phyloP scores from a whole-genome alignment of 2,797 vertebrate species.

The Ciconia nigra region DNA sequence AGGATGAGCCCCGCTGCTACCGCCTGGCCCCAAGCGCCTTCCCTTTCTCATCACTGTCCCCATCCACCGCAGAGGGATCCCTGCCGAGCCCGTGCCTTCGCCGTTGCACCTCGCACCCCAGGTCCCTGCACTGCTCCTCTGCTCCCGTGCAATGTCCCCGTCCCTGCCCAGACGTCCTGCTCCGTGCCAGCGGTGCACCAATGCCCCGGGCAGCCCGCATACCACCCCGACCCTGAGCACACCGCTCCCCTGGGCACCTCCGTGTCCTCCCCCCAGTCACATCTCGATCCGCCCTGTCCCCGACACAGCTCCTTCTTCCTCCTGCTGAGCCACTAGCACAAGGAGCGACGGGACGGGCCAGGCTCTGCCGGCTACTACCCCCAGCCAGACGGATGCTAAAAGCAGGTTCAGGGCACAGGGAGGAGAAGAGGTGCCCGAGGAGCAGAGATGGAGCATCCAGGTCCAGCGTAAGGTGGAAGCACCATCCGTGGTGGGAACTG shows the following conservation, averaged over 20 bases:
- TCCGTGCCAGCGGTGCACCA: not conserved
- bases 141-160: not conserved
- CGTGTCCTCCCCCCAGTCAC: not conserved
- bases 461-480: not conserved
- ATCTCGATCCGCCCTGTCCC: not conserved
- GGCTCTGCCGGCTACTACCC: not conserved
- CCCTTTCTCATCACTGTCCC: not conserved
- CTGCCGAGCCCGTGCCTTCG: not conserved
- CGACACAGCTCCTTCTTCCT: not conserved
- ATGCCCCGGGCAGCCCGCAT: not conserved
- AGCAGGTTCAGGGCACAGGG: not conserved
- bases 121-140: not conserved
- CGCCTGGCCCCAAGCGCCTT: not conserved
- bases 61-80: not conserved
- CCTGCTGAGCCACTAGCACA: not conserved
- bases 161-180: slow-evolving; percentile 37
- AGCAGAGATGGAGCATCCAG: not conserved
- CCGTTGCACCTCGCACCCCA: not conserved
- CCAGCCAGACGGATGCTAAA: not conserved
- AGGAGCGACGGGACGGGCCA: not conserved
- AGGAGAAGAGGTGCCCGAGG: not conserved
- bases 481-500: not conserved
- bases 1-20: not conserved
- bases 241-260: not conserved
- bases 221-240: not conserved